Base-by-base conservation (phyloP, 2,888 invertebrate genomes). In the Netelia inedita region DNA sequence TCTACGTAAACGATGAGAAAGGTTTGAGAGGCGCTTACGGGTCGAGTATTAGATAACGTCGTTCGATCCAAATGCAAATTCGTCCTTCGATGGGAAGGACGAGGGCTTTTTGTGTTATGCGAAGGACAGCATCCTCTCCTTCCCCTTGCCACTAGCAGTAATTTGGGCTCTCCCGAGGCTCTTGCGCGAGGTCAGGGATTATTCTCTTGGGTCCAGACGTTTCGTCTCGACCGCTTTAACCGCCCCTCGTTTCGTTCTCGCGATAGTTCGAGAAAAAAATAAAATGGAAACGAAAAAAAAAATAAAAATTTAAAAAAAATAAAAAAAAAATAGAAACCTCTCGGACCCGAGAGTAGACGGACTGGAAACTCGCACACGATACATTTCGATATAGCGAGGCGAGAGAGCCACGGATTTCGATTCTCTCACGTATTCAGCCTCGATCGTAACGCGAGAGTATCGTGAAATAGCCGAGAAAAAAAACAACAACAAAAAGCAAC, bases 131-230 rank as follows among this genome's bases (percentile, higher is more conserved):
- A 28, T 3, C 5, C 28, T 28, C 28, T 28, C 28, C 28, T 3
- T 6, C 28, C 28, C 5, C 28, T 28, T 28, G 3, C 28, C 28
- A 28, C 2, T 28, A 28, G 50, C 9, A 55, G 43, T 63, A 76
- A 57, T 71, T 71, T 41, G 71, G 55, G 73, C 23, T 68, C 28
- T 66, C 43, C 74, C 43, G 53, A 50, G 41, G 11, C 41, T 35
- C 68, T 68, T 78, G 78, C 46, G 65, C 78, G 35, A 78, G 82
- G 82, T 82, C 82, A 79, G 78, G 68, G 50, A 68, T 61, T 53
- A 78, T 35, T 57, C 59, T 57, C 59, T 50, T 19, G 65, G 35
- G 55, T 19, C 69, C 9, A 23, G 57, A 23, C 53, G 65, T 61
- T 68, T 59, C 16, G 57, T 68, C 76, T 61, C 19, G 53, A 53